Evolutionary conservation across 2,113 vertebrate genomes (phyloP).

Genomic region (Cinclus mexicanus): DNA sequence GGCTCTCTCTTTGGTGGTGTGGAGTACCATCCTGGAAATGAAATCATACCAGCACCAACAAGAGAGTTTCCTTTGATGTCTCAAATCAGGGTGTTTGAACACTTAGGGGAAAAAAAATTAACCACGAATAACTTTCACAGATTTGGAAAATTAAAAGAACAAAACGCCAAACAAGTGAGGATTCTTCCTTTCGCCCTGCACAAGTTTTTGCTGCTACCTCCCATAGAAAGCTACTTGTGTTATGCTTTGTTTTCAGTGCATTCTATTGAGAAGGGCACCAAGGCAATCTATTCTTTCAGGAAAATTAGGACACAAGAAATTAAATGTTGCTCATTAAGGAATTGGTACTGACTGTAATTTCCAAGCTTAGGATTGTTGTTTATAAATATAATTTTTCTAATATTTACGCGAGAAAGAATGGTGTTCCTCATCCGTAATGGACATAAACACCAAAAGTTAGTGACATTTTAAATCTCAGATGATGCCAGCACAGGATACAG

Average conservation of each 20-base stretch:
- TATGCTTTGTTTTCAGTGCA: rapidly evolving
- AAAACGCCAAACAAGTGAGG: rapidly evolving
- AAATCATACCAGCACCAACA: not conserved
- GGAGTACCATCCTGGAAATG: not conserved
- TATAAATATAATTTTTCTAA: not conserved
- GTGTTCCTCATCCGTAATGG: not conserved
- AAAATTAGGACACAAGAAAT: not conserved
- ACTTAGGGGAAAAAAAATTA: not conserved
- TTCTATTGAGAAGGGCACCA: not conserved
- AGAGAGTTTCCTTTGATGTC: not conserved
- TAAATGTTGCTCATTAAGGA: not conserved
- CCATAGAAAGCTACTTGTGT: not conserved
- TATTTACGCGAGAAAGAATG: not conserved
- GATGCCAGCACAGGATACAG: not conserved
- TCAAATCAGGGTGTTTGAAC: not conserved
- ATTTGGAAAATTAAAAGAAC: not conserved
- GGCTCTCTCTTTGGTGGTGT: not conserved
- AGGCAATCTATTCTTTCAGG: not conserved
- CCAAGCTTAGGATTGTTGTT: not conserved
- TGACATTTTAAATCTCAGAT: conserved; percentile 36
- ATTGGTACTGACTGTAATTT: not conserved
- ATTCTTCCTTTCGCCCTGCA: not conserved
- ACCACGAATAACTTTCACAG: not conserved
- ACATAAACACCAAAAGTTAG: not conserved
- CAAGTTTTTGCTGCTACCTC: not conserved